phyloP scores from a whole-genome alignment of 2,797 vertebrate genomes.

The Cyprinella venusta region DNA sequence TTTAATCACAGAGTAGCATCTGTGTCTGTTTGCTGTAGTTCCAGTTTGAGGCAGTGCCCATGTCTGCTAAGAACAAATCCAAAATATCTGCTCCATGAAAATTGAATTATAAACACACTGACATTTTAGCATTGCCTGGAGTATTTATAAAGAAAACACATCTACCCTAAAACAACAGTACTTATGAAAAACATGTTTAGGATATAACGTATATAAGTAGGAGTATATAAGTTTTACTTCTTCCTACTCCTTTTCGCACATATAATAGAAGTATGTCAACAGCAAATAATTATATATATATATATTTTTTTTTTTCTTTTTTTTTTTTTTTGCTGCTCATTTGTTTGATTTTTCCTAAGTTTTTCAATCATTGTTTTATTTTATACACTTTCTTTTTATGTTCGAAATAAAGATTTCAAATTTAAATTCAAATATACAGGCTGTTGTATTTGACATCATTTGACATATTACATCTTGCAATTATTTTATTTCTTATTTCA shows the following conservation, averaged over 20 bases:
- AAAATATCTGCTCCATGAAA: conserved; percentile 65
- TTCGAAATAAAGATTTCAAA: no score
- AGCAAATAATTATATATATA: no score
- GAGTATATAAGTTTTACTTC: no score
- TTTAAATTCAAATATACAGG: no score
- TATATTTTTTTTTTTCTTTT: no score
- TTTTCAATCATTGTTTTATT: no score
- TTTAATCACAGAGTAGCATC: conserved; percentile 9
- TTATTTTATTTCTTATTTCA: neutral
- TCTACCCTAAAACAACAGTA: neutral
- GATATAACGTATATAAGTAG: no score
- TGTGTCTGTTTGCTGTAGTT: conserved; percentile 18
- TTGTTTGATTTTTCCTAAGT: no score
- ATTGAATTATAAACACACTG: conserved; percentile 69
- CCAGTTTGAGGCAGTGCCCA: neutral
- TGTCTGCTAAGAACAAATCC: conserved; percentile 60
- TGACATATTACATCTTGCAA: neutral
- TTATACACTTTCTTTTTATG: no score
- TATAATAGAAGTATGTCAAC: no score
- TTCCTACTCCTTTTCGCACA: no score
- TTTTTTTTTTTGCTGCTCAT: no score
- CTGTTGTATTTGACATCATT: neutral
- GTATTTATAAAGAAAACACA: neutral
- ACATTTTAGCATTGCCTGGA: conserved; percentile 63
- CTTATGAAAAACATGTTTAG: neutral